Evolutionary conservation across 1,140 invertebrate genomes (phyloP), one percentile per base, ranked within the genome.

Genomic region (Wasmannia auropunctata): DNA sequence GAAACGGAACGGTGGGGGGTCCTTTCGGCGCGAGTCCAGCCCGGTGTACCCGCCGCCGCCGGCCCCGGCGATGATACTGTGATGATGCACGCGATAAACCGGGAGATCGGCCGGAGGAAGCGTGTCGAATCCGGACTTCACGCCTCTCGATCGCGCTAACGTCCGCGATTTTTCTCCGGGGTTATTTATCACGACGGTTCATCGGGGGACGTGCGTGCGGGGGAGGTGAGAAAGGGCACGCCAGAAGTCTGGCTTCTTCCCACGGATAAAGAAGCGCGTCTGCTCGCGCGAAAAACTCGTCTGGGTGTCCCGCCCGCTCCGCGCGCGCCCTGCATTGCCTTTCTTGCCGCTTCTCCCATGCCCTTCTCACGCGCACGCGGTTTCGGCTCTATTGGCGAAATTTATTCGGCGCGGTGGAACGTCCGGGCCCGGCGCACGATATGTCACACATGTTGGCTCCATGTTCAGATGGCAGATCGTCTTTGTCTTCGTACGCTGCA

Each of bases 251-350:
- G 77, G 56, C 46, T 75, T 92, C 87, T 91, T 91, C 87, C 86
- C 89, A 90, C 87, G 89, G 90, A 51, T 72, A 69, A 86, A 86
- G 80, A 91, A 88, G 75, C 70, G 54, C 25, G 37, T 49, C 46
- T 65, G 74, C 31, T 43, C 86, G 43, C 86, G 89, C 60, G 90
- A 92, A 92, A 92, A 92, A 92, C 90, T 91, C 67, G 91, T 92
- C 91, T 91, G 87, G n/a, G 81, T 56, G 87, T 80, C 80, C 62
- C 40, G 56, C 28, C 65, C 25, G 62, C 46, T 28, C 85, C 43
- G 22, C 74, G 60, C 72, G 58, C 49, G 43, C n/a, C 37, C 37
- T 43, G 46, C 63, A 46, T 22, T 40, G 11, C 40, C 43, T 51
- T 72, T 72, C 69, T 76, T 43, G n/a, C 7, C 22, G 5, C n/a